Evolutionary conservation across 2,888 invertebrate species (phyloP), one percentile per base, ranked within the genome.

Genomic region (Halictus ligatus): DNA sequence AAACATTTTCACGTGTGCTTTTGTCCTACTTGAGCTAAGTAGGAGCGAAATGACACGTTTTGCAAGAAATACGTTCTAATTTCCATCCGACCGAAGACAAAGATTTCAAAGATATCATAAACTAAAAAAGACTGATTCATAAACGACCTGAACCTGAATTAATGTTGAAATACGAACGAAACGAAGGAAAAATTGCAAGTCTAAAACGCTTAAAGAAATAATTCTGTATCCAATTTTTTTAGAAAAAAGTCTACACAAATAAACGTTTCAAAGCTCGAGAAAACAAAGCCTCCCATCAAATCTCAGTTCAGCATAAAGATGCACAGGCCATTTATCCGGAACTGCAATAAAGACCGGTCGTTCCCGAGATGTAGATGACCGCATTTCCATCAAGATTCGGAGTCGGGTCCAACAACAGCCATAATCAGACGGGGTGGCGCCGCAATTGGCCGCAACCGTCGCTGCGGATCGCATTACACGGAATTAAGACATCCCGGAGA

Each of bases 401-500:
- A 25, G 1, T 46, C 15, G 15, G 15, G 6, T 54, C 13, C 35
- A 54, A 18, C 12, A 46, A 64, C 46, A 48, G 15, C 15, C 25
- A 48, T 29, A 73, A 25, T 50, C 40, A 43, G 13, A 18, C 0
- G 6, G 3, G 15, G 29, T 25, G 50, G 29, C 35, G 40, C 12
- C 48, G 75, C 54, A n/a, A 48, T 69, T n/a, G 77, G 21, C 18
- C 67, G 35, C 35, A 67, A 85, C 84, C 84, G 50, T 35, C 46
- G 15, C 35, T 78, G 18, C 74, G 73, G 69, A 85, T 81, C 87
- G 86, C 86, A 77, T 87, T 80, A 84, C 79, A 72, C 10, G 76
- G 87, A 87, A 86, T 88, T 84, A 88, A 87, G 88, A 84, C 84
- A 75, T 73, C 46, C 77, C 15, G 64, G 67, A 25, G 4, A 46